Evolutionary conservation across 2,113 vertebrate genomes (phyloP).

Genomic region (Daboia siamensis): DNA sequence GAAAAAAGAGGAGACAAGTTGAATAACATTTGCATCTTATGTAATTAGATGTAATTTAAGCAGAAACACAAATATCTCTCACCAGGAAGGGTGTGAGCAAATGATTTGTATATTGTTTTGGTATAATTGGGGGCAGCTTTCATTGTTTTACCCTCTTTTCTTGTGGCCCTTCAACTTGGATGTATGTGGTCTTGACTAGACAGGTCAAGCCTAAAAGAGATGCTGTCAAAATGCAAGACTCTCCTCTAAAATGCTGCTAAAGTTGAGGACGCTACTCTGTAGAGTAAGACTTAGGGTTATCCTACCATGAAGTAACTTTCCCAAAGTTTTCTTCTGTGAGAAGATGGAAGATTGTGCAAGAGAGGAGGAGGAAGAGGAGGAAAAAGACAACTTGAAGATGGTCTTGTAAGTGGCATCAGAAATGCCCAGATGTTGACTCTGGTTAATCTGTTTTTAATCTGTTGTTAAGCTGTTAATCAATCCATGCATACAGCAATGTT

Average conservation of each 20-base stretch:
- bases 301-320: background rate
- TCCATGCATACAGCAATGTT: background rate
- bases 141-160: background rate
- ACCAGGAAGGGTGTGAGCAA: background rate
- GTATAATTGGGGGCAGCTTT: background rate
- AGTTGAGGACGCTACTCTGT: background rate
- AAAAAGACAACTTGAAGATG: background rate
- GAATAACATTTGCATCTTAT: background rate
- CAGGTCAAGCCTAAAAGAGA: background rate
- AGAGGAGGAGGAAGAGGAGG: background rate
- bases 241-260: background rate
- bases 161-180: background rate
- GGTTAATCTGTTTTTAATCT: slow-evolving; percentile 31
- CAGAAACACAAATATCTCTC: background rate
- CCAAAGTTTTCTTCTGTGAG: background rate
- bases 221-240: background rate
- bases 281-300: background rate
- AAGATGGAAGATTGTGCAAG: background rate
- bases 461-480: slow-evolving; percentile 14
- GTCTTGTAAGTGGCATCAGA: background rate
- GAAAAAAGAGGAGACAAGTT: background rate
- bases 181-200: background rate
- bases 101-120: background rate
- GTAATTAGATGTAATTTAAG: background rate
- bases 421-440: slow-evolving; percentile 15